phyloP scores from a whole-genome alignment of 2,113 vertebrate species.

The Nestor notabilis region DNA sequence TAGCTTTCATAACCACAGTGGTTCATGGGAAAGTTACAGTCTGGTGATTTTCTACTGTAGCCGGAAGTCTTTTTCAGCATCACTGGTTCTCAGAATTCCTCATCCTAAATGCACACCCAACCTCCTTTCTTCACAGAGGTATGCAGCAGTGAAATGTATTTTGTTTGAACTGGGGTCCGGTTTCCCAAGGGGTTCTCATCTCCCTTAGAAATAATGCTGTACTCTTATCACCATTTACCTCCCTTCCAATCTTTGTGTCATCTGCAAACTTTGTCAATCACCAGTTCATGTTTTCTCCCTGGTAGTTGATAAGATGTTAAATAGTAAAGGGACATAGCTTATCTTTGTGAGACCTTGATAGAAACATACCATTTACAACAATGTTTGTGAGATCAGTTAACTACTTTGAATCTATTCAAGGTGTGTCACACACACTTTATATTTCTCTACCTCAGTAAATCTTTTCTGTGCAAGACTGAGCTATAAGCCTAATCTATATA shows the following conservation, averaged over 20 bases:
- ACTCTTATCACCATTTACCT: constrained; percentile 4
- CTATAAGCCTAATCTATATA: background rate
- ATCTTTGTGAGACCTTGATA: constrained; percentile 20
- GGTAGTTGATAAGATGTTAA: constrained; percentile 23
- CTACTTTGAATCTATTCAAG: background rate
- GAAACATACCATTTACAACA: background rate
- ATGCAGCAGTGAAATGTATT: background rate
- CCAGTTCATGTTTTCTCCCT: background rate
- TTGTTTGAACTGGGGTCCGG: background rate
- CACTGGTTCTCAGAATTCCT: background rate
- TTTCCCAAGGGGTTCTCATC: constrained; percentile 17
- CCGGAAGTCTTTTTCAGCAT: background rate
- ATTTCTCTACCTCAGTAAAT: background rate
- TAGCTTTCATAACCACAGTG: background rate
- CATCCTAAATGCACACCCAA: background rate
- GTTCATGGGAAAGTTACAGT: background rate
- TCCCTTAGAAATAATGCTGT: constrained; percentile 4
- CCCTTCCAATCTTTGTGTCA: constrained; percentile 17
- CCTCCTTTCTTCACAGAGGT: background rate
- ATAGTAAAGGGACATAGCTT: constrained; percentile 21
- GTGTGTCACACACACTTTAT: background rate
- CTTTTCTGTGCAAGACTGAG: background rate
- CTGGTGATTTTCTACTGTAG: background rate
- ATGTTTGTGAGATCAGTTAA: constrained; percentile 13
- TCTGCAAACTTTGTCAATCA: constrained; percentile 54